Percentiles rank a stretch among this genome's conserved stretches.
phyloP scores from a whole-genome alignment of 2,797 vertebrate genomes.

The Halcyon badia region DNA sequence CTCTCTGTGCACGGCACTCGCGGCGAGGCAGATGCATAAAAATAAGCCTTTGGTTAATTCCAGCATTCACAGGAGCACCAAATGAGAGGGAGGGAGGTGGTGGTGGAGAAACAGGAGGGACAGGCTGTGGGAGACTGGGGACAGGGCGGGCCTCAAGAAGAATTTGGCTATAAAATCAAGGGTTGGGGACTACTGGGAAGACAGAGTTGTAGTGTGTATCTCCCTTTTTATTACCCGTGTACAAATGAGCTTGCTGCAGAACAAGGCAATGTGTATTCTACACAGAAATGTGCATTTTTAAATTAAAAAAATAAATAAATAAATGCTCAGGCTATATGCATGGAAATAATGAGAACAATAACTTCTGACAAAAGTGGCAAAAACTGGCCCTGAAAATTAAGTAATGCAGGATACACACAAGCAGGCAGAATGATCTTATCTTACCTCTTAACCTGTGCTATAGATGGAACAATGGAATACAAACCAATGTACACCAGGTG shows the following conservation, averaged over 20 bases:
- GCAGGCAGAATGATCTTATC: constrained; percentile 32
- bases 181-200: background rate
- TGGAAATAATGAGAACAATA: background rate
- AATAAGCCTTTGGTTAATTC: background rate
- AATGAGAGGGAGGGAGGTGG: background rate
- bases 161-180: background rate
- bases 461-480: constrained; percentile 47
- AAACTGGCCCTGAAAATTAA: background rate
- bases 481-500: background rate
- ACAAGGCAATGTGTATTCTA: background rate
- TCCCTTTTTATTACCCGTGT: background rate
- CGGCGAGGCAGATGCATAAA: background rate
- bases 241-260: constrained; percentile 3
- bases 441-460: background rate
- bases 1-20: background rate
- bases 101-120: background rate
- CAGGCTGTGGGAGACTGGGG: background rate
- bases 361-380: background rate
- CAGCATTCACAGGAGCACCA: background rate
- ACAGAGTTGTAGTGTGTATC: background rate
- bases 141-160: background rate
- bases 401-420: constrained; percentile 17
- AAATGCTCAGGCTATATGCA: background rate
- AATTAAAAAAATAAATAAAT: background rate
- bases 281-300: background rate